Evolutionary conservation across 2,888 invertebrate species (phyloP).

Genomic region (Lasioglossum calceatum): DNA sequence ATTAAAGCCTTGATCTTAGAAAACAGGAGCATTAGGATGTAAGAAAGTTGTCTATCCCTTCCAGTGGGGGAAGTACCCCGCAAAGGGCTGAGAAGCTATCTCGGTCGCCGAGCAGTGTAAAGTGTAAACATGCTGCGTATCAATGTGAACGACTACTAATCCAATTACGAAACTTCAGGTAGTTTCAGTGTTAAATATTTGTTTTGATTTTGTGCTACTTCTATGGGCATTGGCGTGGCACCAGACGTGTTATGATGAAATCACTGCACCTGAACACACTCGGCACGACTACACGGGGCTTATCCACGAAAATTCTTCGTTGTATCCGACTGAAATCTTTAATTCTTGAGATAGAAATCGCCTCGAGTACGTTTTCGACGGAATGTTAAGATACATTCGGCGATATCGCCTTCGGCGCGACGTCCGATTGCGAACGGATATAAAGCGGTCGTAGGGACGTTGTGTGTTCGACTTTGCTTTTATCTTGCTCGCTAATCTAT

Average conservation of each 20-base stretch:
- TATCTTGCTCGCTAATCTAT: neutral
- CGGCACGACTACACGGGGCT: neutral
- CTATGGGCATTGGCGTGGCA: neutral
- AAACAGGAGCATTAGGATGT: too few relatives aligned
- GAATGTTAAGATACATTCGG: neutral
- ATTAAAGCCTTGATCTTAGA: neutral
- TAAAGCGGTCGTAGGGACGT: neutral
- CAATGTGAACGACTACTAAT: too few relatives aligned
- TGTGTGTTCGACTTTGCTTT: neutral
- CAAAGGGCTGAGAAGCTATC: too few relatives aligned
- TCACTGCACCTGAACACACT: neutral
- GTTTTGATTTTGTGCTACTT: neutral
- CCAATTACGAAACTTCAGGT: too few relatives aligned
- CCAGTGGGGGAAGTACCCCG: too few relatives aligned
- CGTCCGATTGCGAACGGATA: neutral
- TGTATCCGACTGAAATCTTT: neutral
- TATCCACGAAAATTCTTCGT: neutral
- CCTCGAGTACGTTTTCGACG: neutral
- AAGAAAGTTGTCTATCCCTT: too few relatives aligned
- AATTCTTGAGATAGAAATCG: neutral
- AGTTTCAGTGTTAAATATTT: neutral
- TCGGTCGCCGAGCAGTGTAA: too few relatives aligned
- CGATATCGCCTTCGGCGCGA: neutral
- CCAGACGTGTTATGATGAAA: neutral
- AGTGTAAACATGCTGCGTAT: too few relatives aligned